Conservation (phyloP, 2,113 vertebrate genomes). For the Ictidomys tridecemlineatus region DNA sequence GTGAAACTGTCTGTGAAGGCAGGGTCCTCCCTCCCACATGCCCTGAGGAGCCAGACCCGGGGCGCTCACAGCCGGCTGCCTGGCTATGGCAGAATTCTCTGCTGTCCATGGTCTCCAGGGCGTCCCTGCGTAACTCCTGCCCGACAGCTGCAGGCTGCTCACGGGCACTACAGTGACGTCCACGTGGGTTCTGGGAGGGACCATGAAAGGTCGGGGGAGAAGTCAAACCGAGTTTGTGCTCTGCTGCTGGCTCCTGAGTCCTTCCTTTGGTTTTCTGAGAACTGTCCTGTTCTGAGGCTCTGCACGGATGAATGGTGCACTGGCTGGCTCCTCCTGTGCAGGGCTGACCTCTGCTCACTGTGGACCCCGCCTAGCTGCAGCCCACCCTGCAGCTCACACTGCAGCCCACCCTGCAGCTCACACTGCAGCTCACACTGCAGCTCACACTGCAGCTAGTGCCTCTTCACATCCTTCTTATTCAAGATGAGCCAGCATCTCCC, state of each 20-base stretch:
- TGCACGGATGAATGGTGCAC: accelerated
- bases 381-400: too few species aligned
- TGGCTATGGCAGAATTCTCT: background rate
- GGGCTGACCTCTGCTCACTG: too few species aligned
- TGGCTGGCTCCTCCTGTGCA: too few species aligned
- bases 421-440: too few species aligned
- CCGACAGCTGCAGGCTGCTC: too few species aligned
- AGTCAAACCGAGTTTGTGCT: accelerated
- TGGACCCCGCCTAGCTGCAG: too few species aligned
- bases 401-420: too few species aligned
- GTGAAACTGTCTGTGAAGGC: background rate
- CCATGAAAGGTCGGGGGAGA: too few species aligned
- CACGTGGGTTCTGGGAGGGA: background rate
- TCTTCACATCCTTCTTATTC: background rate
- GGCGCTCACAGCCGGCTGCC: accelerated
- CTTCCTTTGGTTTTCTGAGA: background rate
- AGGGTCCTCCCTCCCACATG: too few species aligned
- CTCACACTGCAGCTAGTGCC: too few species aligned
- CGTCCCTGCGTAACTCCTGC: background rate
- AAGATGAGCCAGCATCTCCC: accelerated
- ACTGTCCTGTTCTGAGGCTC: background rate
- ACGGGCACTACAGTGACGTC: accelerated
- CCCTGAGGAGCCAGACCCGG: too few species aligned
- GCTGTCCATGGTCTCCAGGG: background rate
- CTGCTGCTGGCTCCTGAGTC: too few species aligned